Base-by-base conservation (phyloP, 2,797 vertebrate species). In the Apogon hyalosoma region DNA sequence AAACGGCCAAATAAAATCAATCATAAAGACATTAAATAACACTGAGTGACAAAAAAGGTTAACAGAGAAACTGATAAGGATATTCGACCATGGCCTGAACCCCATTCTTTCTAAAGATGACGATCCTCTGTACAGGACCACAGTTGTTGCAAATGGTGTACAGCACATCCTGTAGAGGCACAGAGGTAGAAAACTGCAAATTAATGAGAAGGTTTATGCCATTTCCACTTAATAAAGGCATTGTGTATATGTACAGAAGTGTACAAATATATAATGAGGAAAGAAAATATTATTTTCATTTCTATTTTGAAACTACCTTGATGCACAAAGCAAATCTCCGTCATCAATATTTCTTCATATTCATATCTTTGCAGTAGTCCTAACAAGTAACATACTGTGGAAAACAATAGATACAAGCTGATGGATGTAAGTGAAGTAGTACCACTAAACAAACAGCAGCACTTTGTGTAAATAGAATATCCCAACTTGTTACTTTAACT, bases 61-160 rank as follows among this genome's bases (percentile, higher is more conserved):
- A 24, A 45, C 54, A 46, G 31, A 2, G 1, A n/a, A 11, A 11
- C 18, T 9, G 11, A 9, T 52, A 96, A 98, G 96, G 97, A 98
- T 99, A 99, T 98, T 99, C 97, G 49, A 98, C 96, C 97, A 99
- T 99, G 56, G 97, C 95, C 86, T 99, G 97, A 28, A 99, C 97
- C 0, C 97, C 97, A 54, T 99, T 99, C 89, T 99, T 99, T 71
- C 97, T 92, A 91, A 99, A 99, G 88, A 98, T 98, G 54, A 98
- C 97, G 5, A 99, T 98, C 77, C 97, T 94, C 90, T 99, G 97
- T 6, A 99, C 97, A 0, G 97, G 97, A 10, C 97, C 97, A 3
- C 97, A 99, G 61, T 98, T 97, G 79, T 99, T 99, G 85, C 96
- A 98, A 83, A 99, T 97, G 13, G 97, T 98, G 86, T 98, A 99